A percentile compares a stretch with the other conserved stretches of the same genome.
Evolutionary conservation across 2,888 invertebrate genomes (phyloP).

Genomic region (Aspidiotus rigidus): DNA sequence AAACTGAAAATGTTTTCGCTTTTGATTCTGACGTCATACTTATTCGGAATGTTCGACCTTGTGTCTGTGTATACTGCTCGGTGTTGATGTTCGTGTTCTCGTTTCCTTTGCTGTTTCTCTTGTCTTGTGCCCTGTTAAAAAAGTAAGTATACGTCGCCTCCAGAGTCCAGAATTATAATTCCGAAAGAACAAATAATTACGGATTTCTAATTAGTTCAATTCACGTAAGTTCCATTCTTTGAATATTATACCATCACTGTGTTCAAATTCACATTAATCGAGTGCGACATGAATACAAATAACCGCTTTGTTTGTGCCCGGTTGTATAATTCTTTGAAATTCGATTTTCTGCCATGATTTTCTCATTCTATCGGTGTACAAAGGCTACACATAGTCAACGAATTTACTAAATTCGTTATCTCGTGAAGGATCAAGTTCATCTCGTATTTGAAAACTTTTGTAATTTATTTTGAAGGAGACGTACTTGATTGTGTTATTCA

Average conservation of each 20-base stretch:
- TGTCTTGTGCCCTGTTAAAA: no score
- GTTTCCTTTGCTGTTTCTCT: no score
- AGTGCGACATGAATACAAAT: constrained; percentile 6
- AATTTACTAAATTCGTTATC: background rate
- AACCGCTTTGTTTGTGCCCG: constrained; percentile 1
- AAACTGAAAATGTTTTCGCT: no score
- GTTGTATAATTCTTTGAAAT: constrained; percentile 5
- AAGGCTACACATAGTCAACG: no score
- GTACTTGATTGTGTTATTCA: background rate
- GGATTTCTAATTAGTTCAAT: background rate
- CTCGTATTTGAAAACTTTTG: constrained; percentile 13
- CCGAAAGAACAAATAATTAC: no score
- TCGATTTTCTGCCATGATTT: no score
- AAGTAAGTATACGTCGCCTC: no score
- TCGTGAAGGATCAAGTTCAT: constrained; percentile 5
- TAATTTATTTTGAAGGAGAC: constrained; percentile 2
- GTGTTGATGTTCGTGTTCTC: no score
- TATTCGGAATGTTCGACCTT: no score
- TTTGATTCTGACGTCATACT: no score
- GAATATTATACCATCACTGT: constrained; percentile 1
- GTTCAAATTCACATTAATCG: background rate
- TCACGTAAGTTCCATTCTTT: constrained; percentile 7
- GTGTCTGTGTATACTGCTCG: no score
- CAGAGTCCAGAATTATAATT: no score
- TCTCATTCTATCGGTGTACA: constrained; percentile 5